A percentile compares a stretch with the other conserved stretches of the same genome.
Evolutionary conservation across 2,888 invertebrate species (phyloP).

Genomic region (Amphimallon solstitiale): DNA sequence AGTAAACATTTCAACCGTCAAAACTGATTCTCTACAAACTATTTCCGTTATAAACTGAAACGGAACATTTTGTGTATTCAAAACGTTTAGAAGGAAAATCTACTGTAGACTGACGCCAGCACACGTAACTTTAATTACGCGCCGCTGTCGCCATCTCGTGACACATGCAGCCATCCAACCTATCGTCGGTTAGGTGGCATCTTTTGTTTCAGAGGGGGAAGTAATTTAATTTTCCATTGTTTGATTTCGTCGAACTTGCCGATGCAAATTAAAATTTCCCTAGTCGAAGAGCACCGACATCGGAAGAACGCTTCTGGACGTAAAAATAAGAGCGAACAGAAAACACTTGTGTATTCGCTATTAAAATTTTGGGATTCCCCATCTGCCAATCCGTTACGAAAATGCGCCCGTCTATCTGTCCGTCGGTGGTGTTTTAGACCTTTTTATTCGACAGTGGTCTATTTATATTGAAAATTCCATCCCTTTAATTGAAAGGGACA

Average conservation of each 20-base stretch:
- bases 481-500: constrained; percentile 50
- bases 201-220: constrained; percentile 20
- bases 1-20: constrained; percentile 11
- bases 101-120: constrained; percentile 1
- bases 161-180: constrained; percentile 9
- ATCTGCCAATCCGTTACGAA: constrained; percentile 18
- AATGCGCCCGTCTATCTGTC: constrained; percentile 7
- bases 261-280: constrained; percentile 27
- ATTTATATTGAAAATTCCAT: constrained; percentile 51
- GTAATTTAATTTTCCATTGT: constrained; percentile 33
- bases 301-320: not conserved
- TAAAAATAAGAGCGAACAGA: constrained; percentile 1
- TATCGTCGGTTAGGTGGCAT: constrained; percentile 13
- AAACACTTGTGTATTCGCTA: constrained; percentile 21
- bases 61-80: constrained; percentile 17
- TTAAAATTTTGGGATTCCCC: constrained; percentile 24
- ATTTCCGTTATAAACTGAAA: constrained; percentile 13
- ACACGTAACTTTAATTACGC: constrained; percentile 21
- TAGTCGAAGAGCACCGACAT: not conserved
- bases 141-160: constrained; percentile 16
- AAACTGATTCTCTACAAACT: constrained; percentile 15
- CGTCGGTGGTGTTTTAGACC: constrained; percentile 20
- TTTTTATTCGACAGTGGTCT: constrained; percentile 47
- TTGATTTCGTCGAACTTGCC: constrained; percentile 19
- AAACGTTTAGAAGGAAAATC: constrained; percentile 20